Conservation (phyloP, 2,797 vertebrate genomes). For the Cygnus olor region DNA sequence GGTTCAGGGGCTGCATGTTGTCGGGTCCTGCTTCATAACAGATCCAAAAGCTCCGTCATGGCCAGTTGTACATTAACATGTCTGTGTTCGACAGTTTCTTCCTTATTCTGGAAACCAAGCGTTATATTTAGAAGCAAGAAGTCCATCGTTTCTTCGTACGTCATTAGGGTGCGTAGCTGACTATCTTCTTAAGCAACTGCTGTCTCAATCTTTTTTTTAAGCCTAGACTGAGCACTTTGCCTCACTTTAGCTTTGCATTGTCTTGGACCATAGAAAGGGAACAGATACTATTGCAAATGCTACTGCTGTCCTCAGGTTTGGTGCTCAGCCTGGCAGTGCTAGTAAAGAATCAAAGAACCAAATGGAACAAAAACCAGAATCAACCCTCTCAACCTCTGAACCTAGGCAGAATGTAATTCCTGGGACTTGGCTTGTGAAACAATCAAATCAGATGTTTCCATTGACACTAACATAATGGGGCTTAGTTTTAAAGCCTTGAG, state of each 20-base stretch:
- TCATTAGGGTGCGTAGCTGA: background rate
- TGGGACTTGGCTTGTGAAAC: background rate
- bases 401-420: background rate
- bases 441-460: fast-evolving
- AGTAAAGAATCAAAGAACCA: background rate
- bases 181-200: background rate
- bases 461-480: background rate
- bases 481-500: background rate
- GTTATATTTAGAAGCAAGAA: constrained; percentile 26
- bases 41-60: background rate
- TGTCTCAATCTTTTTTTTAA: background rate
- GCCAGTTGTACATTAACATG: background rate
- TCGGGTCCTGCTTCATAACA: background rate
- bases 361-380: background rate
- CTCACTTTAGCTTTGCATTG: background rate
- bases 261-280: background rate
- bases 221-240: background rate
- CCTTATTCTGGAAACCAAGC: background rate
- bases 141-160: background rate
- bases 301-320: background rate
- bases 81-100: background rate
- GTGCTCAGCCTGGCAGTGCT: background rate
- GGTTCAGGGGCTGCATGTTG: background rate
- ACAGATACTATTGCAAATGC: background rate
- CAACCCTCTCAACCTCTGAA: background rate